Conservation (phyloP, 2,113 vertebrate genomes). For the Heterotilapia buettikoferi region DNA sequence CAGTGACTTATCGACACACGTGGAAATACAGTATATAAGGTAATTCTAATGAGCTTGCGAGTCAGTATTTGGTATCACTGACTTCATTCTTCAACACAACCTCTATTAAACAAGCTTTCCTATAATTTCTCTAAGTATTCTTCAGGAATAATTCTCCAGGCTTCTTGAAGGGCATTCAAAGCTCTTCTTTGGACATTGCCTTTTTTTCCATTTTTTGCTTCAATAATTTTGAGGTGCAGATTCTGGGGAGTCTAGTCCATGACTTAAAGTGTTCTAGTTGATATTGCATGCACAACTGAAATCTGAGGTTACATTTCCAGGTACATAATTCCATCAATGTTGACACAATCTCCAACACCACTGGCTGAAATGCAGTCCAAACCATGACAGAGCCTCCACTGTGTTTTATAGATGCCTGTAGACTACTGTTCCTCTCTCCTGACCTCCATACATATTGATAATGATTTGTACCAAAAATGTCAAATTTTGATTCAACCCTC, state of each 20-base stretch:
- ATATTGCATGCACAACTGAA: neutral
- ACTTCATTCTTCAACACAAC: neutral
- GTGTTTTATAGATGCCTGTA: neutral
- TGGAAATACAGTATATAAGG: neutral
- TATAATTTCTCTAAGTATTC: neutral
- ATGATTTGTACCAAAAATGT: neutral
- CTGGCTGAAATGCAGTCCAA: neutral
- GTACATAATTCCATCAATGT: neutral
- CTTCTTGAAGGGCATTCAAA: neutral
- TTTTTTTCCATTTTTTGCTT: fast-evolving
- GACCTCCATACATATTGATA: neutral
- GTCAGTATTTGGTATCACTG: neutral
- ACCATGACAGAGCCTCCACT: neutral
- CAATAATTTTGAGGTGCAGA: neutral
- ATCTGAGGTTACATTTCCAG: neutral
- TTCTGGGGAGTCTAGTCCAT: neutral
- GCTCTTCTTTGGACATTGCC: neutral
- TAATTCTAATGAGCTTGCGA: neutral
- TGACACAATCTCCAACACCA: neutral
- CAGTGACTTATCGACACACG: neutral
- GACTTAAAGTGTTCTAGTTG: neutral
- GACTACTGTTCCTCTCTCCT: neutral
- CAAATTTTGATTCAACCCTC: neutral
- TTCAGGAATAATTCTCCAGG: neutral
- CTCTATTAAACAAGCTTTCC: neutral